Base-by-base conservation (phyloP, 2,888 invertebrate species). In the Abscondita cerata region DNA sequence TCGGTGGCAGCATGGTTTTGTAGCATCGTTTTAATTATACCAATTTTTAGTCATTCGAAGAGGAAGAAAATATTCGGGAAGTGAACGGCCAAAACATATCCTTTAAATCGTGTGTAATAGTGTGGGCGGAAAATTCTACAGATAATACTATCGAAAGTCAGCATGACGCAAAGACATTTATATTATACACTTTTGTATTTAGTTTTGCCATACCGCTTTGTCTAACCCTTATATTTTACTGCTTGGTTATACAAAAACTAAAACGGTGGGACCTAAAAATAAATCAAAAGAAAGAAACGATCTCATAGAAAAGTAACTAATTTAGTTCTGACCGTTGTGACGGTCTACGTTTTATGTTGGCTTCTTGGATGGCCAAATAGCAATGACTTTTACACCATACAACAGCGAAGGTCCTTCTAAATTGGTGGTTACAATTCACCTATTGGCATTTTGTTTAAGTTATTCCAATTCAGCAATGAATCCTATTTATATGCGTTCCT, bases 391-490 rank as follows among this genome's bases (percentile, higher is more conserved):
- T 75, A 89, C 90, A 11, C 85, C 67, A 6, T 59, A 38, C 33
- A 57, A 63, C 38, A n/a, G n/a, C n/a, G 54, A 59, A 20, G 62
- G 57, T 9, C 63, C 62, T 70, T 76, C 51, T 48, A 76, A 78
- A 13, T 85, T 93, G 73, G 89, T 89, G 53, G 86, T 95, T 53
- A 90, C 91, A 13, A 87, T 92, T 6, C 94, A 94, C 76, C 83
- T 96, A 16, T 85, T 95, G 31, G 92, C 92, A n/a, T 92, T 93
- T 15, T 93, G 93, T 77, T 85, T 96, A 72, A 89, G 90, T 65
- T 89, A 89, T 81, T 93, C 93, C 62, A 96, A 96, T 80, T 95
- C 95, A 11, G 95, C 95, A 9, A 91, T 96, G 88, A 96, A 96
- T 81, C 95, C 95, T 1, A 92, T 94, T 83, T 95, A 47, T 96